A percentile compares a stretch with the other conserved stretches of the same genome.
These are phyloP conservation scores for Gymnothorax reevesii DNA, from an alignment of 2,797 vertebrate species.

Conservation along the genomic window DNA sequence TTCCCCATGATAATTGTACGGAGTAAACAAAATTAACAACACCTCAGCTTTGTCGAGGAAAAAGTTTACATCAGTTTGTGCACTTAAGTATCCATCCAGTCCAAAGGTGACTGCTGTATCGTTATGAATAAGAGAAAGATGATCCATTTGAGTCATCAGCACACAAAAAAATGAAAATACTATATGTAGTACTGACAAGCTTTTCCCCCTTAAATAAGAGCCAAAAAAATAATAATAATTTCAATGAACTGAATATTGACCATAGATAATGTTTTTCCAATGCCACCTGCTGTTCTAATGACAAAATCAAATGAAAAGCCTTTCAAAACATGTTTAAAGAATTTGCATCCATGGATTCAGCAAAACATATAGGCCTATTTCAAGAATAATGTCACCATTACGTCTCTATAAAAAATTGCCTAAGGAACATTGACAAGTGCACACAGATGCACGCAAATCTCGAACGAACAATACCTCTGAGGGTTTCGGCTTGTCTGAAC, in stretches of 20 bases:
- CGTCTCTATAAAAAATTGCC: not conserved
- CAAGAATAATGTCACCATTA: not conserved
- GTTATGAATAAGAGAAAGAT: not conserved
- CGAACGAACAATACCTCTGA: not conserved
- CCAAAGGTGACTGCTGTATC: slow-evolving; percentile 10
- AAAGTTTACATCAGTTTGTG: not conserved
- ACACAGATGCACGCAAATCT: not conserved
- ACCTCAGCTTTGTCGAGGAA: not conserved
- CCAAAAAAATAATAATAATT: not conserved
- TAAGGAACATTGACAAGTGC: not conserved
- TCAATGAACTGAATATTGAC: not conserved
- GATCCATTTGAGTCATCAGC: not conserved
- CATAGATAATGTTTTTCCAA: not conserved
- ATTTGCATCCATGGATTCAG: not conserved
- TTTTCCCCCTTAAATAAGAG: not conserved
- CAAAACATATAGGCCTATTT: not conserved
- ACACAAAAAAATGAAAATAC: not conserved
- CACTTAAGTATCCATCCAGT: not conserved
- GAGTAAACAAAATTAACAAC: not conserved
- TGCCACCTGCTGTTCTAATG: not conserved
- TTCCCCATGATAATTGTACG: not conserved
- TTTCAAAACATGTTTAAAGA: not conserved
- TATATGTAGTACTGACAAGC: not conserved
- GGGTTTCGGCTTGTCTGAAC: not conserved
- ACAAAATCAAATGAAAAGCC: not conserved